Conservation (phyloP, 1,140 invertebrate genomes). For the Procambarus clarkii region DNA sequence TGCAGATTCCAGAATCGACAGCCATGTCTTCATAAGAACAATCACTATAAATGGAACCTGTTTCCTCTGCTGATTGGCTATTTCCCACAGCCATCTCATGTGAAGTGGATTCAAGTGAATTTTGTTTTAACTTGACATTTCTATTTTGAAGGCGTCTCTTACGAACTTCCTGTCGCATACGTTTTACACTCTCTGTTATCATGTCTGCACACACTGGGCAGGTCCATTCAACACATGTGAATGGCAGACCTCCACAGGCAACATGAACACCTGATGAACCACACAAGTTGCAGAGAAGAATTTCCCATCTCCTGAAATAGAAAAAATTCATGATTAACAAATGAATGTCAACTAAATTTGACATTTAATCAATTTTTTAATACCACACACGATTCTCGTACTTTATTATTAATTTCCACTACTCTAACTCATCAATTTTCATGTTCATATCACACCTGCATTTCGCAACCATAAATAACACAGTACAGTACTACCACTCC, state of each 20-base stretch:
- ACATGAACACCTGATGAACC: conserved; percentile 52
- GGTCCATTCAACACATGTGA: conserved; percentile 39
- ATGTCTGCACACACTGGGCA: conserved; percentile 40
- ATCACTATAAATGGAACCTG: background rate
- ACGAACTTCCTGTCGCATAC: conserved; percentile 6
- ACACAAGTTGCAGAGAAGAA: conserved; percentile 55
- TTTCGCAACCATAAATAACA: too few species aligned
- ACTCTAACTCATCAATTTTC: too few species aligned
- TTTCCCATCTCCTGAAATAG: conserved; percentile 53
- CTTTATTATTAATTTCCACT: background rate
- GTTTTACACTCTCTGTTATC: conserved; percentile 24
- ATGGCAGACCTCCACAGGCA: conserved; percentile 40
- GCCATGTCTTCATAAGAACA: background rate
- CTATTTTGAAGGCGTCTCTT: conserved; percentile 5
- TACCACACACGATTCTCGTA: background rate
- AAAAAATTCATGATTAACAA: too few species aligned
- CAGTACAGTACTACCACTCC: too few species aligned
- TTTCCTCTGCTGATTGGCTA: background rate
- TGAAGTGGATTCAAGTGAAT: background rate
- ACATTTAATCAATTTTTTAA: too few species aligned
- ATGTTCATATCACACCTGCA: too few species aligned
- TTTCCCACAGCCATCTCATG: background rate
- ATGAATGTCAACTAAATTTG: too few species aligned
- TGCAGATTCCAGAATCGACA: background rate
- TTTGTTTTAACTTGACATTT: background rate